Conservation (phyloP, 2,797 vertebrate genomes). For the Macropodus opercularis region DNA sequence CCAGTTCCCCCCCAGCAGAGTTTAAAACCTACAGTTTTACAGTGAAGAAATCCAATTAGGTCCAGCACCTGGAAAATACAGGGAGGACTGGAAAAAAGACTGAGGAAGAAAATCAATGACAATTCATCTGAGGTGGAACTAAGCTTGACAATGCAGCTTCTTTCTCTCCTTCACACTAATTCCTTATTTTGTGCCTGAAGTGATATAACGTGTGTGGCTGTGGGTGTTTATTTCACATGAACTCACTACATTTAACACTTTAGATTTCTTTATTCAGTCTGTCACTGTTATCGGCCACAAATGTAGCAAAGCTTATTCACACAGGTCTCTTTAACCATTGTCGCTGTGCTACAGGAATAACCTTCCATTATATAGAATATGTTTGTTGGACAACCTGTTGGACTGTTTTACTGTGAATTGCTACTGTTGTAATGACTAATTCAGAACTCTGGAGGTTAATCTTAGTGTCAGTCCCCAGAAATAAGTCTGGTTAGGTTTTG, state of each 20-base stretch:
- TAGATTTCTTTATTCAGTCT: slow-evolving; percentile 29
- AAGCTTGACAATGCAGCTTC: slow-evolving; percentile 53
- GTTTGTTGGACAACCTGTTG: too few relatives aligned
- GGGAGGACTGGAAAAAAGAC: slow-evolving; percentile 35
- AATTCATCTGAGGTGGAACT: slow-evolving; percentile 69
- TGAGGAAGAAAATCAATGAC: slow-evolving; percentile 60
- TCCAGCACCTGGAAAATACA: slow-evolving; percentile 49
- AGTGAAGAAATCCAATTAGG: slow-evolving; percentile 71
- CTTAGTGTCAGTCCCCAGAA: too few relatives aligned
- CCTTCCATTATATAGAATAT: too few relatives aligned
- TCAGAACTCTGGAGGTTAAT: too few relatives aligned
- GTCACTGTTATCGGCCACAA: slow-evolving; percentile 3
- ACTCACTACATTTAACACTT: slow-evolving; percentile 53
- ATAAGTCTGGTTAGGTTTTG: too few relatives aligned
- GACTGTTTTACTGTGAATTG: too few relatives aligned
- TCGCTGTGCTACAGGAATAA: too few relatives aligned
- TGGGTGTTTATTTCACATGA: slow-evolving; percentile 63
- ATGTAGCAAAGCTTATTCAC: too few relatives aligned
- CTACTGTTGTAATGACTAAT: too few relatives aligned
- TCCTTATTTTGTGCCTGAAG: slow-evolving; percentile 36
- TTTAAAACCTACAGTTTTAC: slow-evolving; percentile 61
- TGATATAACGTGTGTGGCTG: slow-evolving; percentile 45
- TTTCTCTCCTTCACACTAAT: slow-evolving; percentile 30
- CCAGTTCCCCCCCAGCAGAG: neutral
- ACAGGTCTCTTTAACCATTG: too few relatives aligned